Percentiles rank a stretch among this genome's conserved stretches.
Conservation (phyloP, 2,797 vertebrate genomes). For the Clarias fuscus region DNA sequence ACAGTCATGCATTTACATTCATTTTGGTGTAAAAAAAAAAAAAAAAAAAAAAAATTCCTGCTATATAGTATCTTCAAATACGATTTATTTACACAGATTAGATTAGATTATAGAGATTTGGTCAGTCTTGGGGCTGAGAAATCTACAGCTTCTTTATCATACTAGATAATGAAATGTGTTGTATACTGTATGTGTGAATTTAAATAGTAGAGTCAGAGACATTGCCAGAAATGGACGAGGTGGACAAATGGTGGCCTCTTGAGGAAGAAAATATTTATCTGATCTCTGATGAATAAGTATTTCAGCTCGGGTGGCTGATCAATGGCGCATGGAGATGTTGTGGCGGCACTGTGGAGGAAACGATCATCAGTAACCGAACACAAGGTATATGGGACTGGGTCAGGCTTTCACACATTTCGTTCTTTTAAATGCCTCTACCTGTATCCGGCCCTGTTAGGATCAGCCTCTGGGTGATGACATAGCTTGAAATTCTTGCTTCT, state of each 20-base stretch:
- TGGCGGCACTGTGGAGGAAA: slow-evolving; percentile 9
- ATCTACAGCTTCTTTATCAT: background rate
- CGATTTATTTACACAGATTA: background rate
- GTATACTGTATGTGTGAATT: background rate
- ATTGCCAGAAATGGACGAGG: background rate
- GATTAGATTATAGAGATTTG: background rate
- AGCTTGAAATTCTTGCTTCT: background rate
- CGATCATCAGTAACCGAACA: background rate
- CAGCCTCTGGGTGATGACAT: background rate
- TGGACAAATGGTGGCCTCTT: slow-evolving; percentile 19
- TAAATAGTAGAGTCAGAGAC: background rate
- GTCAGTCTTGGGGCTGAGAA: slow-evolving; percentile 12
- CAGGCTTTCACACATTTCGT: background rate
- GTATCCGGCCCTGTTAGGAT: background rate
- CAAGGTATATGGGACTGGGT: background rate
- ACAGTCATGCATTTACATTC: background rate
- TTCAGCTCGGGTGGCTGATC: slow-evolving; percentile 43
- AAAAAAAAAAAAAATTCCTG: background rate
- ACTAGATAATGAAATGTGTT: background rate
- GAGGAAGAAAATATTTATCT: slow-evolving; percentile 25
- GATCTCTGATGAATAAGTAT: slow-evolving; percentile 33
- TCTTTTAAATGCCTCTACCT: background rate
- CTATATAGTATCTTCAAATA: background rate
- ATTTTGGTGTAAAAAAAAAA: background rate
- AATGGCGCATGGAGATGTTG: slow-evolving; percentile 35